Percentiles rank a stretch among this genome's conserved stretches.
Conservation (phyloP, 2,888 invertebrate species). For the Synergus gifuensis region DNA sequence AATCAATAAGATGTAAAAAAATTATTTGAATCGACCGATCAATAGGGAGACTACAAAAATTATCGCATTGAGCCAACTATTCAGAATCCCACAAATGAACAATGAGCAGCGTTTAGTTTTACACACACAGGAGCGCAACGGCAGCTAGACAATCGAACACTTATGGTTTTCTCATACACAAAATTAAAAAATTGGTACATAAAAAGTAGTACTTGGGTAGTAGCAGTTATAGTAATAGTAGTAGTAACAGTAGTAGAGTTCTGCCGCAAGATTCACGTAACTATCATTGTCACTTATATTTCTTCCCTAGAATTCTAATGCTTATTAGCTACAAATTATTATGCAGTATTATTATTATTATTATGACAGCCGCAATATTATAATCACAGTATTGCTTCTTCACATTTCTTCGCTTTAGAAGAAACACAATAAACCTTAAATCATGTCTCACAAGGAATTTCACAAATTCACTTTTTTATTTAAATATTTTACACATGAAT, state of each 20-base stretch:
- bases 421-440: background rate
- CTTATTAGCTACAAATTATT: background rate
- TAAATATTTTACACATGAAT: background rate
- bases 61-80: constrained; percentile 53
- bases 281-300: background rate
- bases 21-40: constrained; percentile 71
- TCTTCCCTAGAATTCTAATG: background rate
- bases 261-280: background rate
- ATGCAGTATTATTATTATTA: background rate
- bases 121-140: constrained; percentile 72
- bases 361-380: constrained; percentile 2
- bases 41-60: constrained; percentile 68
- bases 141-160: constrained; percentile 76
- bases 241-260: constrained; percentile 59
- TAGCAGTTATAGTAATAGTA: constrained; percentile 63
- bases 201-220: constrained; percentile 43
- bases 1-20: constrained; percentile 74
- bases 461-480: background rate
- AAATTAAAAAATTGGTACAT: constrained; percentile 10
- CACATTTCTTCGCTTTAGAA: background rate
- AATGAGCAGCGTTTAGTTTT: constrained; percentile 60
- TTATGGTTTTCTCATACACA: constrained; percentile 68
- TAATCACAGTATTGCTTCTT: constrained; percentile 8
- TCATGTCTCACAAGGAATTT: background rate
- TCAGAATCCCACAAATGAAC: constrained; percentile 61